Base-by-base conservation (phyloP, 2,797 vertebrate species). In the Rhinella marina region DNA sequence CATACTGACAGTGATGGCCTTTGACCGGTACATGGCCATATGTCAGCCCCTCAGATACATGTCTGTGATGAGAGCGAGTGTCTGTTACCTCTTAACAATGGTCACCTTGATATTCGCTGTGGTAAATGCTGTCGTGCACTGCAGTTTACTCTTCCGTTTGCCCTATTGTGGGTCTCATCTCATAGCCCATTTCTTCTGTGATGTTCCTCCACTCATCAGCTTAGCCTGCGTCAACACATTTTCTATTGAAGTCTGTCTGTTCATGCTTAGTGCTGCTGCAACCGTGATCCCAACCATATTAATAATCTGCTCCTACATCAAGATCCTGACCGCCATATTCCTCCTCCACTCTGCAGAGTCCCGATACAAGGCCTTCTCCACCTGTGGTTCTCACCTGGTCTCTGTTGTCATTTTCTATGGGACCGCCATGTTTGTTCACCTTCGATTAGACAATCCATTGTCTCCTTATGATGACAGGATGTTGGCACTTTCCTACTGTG, bases 171-270 rank as follows among this genome's bases (percentile, higher is more conserved):
- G 52, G 1, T 70, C 77, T 16, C 23, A 81, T 9, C 13, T 13
- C 32, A 16, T 59, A 3, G 57, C 57, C 14, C 57, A 59, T 16
- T 59, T 59, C 57, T 59, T 59, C 90, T 87, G 85, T 81, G 85
- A 87, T n/a, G 52, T 87, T 13, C 56, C 86, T 9, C 68, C 86
- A 21, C 5, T 87, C 0, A 13, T 82, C 14, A 70, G 66, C 3
- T 5, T 87, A 41, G 79, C 86, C 10, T 81, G 78, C 54, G 14
- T 3, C 52, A 76, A 41, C 48, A 70, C 23, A 0, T 84, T 90
- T 0, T 66, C 87, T 17, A 91, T 91, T 68, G 72, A 91, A 25
- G 89, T 84, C 1, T 90, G 87, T 14, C 91, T 91, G 84, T 91
- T 91, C 2, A 29, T 91, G 29, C 88, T 66, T 29, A 90, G 90